These are phyloP conservation scores for Diadema setosum DNA, from an alignment of 35 echinoderm and acorn worm species.

Conservation along the genomic window DNA sequence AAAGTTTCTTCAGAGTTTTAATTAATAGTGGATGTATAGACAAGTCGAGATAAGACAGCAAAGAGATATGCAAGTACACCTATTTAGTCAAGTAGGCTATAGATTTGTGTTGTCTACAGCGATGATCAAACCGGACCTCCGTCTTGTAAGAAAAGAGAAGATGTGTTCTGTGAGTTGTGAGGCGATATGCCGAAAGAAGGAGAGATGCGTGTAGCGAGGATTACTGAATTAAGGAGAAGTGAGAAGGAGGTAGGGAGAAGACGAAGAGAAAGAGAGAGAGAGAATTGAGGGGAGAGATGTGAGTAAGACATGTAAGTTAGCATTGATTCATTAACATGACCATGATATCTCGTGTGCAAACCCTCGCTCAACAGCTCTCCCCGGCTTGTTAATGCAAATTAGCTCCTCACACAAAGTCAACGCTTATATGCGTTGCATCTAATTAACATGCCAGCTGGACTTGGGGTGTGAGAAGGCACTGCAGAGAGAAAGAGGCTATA, in stretches of 20 bases:
- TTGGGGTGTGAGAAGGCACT: not conserved
- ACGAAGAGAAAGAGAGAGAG: not conserved
- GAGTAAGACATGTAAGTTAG: not conserved
- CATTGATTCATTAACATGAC: slow-evolving; percentile 17
- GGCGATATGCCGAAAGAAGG: not conserved
- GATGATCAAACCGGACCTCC: not conserved
- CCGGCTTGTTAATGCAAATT: slow-evolving; percentile 27
- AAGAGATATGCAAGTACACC: too few relatives aligned
- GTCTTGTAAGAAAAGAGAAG: not conserved
- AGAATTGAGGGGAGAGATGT: not conserved
- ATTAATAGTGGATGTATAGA: too few relatives aligned
- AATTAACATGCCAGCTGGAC: slow-evolving; percentile 28
- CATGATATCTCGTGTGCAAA: not conserved
- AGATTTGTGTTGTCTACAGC: too few relatives aligned
- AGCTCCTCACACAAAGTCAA: slow-evolving; percentile 28
- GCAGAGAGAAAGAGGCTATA: not conserved
- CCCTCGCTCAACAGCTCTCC: not conserved
- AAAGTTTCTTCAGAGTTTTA: too few relatives aligned
- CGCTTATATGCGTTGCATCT: slow-evolving; percentile 22
- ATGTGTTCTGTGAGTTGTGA: not conserved
- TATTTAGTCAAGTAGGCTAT: too few relatives aligned
- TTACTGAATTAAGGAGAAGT: not conserved
- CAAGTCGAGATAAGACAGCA: too few relatives aligned
- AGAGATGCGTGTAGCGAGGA: not conserved
- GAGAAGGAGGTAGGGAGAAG: not conserved